Evolutionary conservation across 1,140 invertebrate genomes (phyloP).

Genomic region (Planococcus citri): DNA sequence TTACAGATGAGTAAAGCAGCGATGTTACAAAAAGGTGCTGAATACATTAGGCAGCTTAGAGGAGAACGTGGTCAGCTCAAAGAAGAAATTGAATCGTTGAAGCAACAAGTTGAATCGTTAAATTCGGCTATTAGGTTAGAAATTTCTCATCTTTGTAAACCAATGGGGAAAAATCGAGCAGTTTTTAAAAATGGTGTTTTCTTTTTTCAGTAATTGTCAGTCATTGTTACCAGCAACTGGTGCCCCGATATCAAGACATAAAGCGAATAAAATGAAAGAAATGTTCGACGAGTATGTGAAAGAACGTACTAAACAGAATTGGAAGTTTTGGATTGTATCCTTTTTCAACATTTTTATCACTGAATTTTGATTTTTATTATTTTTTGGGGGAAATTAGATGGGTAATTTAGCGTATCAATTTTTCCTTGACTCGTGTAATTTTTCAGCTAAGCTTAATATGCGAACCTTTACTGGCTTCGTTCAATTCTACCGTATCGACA

Average conservation of each 20-base stretch:
- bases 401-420: not conserved
- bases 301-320: constrained; percentile 73
- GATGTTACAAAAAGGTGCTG: constrained; percentile 91
- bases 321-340: constrained; percentile 98
- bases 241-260: constrained; percentile 76
- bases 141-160: constrained; percentile 22
- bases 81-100: constrained; percentile 76
- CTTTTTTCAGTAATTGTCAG: constrained; percentile 67
- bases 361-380: constrained; percentile 14
- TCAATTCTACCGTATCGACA: constrained; percentile 81
- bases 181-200: not conserved
- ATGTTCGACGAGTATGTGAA: constrained; percentile 89
- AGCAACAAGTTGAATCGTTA: constrained; percentile 75
- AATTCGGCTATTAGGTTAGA: constrained; percentile 85
- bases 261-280: constrained; percentile 84
- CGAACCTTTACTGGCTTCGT: constrained; percentile 74
- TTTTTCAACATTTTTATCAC: constrained; percentile 35
- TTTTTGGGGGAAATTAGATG: no score
- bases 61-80: constrained; percentile 72
- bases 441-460: constrained; percentile 81
- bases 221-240: constrained; percentile 89
- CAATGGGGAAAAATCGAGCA: not conserved
- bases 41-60: constrained; percentile 84
- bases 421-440: constrained; percentile 33
- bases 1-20: constrained; percentile 77